Base-by-base conservation (phyloP, 2,888 invertebrate species). In the Lamproptera curius region DNA sequence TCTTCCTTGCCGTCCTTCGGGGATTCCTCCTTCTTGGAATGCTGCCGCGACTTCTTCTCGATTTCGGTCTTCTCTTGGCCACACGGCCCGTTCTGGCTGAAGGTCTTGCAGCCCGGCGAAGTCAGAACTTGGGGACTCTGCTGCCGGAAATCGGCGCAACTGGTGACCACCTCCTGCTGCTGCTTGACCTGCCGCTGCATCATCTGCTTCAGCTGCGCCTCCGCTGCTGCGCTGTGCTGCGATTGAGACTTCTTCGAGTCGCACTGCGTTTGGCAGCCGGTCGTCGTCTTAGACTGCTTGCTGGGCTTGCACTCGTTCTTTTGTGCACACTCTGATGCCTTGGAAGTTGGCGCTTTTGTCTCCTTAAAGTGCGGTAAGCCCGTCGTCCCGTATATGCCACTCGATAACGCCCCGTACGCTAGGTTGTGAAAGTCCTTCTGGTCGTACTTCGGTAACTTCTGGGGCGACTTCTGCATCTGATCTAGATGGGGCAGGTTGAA, bases 401-500 rank as follows among this genome's bases (percentile, higher is more conserved):
- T 66, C 1, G 86, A 78, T 10, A 87, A 58, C 6, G 86, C 79
- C 0, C 87, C 81, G 54, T 88, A 88, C 1, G 87, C 77, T 16
- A 88, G 76, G 48, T 85, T 85, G 52, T 85, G 84, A 41, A 86
- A 85, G 49, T 88, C 88, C 53, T 87, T 87, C 55, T 88, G 88
- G 50, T 84, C 83, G 54, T 81, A 84, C 57, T 83, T 83, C 1
- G 90, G 81, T 47, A 90, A 75, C 55, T 89, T 89, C 52, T 91
- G 91, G 6, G 91, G 91, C 0, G 89, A 89, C 56, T 91, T 91
- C 52, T 90, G 90, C 65, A 88, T 85, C 51, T 89, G 83, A 50
- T 91, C 91, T 42, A 91, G 69, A 54, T 90, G 90, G 1, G 90
- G 86, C 1, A 91, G 68, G 59, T 91, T 90, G 58, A 91, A 91